A percentile compares a stretch with the other conserved stretches of the same genome.
phyloP scores from a whole-genome alignment of 2,888 invertebrate genomes.

The Neocrepidodera transversa region DNA sequence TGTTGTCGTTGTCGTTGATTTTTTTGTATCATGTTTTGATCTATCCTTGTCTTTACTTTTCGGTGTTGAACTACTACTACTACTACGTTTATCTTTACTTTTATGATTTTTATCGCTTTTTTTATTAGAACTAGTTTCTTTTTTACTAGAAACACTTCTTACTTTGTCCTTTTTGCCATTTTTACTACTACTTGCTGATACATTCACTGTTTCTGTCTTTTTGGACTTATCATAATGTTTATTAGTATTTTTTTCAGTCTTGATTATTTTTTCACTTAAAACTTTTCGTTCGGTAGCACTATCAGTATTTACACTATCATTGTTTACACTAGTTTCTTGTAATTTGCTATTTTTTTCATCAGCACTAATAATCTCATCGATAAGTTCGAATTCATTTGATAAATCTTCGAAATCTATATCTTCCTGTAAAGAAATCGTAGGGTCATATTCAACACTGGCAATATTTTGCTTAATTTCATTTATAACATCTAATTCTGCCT shows the following conservation, averaged over 20 bases:
- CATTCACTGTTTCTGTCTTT: background rate
- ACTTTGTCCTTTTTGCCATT: slow-evolving; percentile 26
- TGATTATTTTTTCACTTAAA: slow-evolving; percentile 10
- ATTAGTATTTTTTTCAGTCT: slow-evolving; percentile 21
- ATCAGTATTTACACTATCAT: background rate
- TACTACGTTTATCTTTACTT: slow-evolving; percentile 47
- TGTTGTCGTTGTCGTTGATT: slow-evolving; percentile 43
- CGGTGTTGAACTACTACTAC: slow-evolving; percentile 36
- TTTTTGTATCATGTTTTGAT: slow-evolving; percentile 26
- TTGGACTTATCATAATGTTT: slow-evolving; percentile 16
- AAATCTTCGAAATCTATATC: slow-evolving; percentile 57
- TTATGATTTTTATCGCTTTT: slow-evolving; percentile 33
- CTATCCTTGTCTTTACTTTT: slow-evolving; percentile 27
- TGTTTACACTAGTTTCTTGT: slow-evolving; percentile 18
- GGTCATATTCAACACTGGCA: slow-evolving; percentile 50
- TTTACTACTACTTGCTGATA: background rate
- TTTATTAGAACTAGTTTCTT: slow-evolving; percentile 25
- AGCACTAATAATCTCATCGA: slow-evolving; percentile 58
- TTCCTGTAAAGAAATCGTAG: slow-evolving; percentile 42
- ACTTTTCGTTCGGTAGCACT: too few relatives aligned
- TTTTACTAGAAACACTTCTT: slow-evolving; percentile 33
- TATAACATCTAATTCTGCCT: slow-evolving; percentile 42
- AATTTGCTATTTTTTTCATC: slow-evolving; percentile 27
- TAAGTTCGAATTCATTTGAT: slow-evolving; percentile 57
- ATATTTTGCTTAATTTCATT: slow-evolving; percentile 49